Evolutionary conservation across 1,140 invertebrate genomes (phyloP), one percentile per base, ranked within the genome.

Genomic region (Drosophila orena): DNA sequence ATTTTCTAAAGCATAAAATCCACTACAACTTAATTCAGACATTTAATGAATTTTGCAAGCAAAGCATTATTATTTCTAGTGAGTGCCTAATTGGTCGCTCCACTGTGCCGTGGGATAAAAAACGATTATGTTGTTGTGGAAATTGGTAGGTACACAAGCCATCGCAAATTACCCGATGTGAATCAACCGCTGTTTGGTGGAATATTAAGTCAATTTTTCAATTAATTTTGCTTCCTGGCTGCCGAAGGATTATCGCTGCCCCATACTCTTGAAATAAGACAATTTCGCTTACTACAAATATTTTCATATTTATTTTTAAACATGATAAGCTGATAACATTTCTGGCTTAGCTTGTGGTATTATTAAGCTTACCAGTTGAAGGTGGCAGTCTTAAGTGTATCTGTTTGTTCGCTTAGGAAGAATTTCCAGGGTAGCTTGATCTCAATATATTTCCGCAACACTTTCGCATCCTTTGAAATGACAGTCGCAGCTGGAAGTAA

Each of bases 171-270:
- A 34, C 10, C 54, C 8, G 54, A 62, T 62, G 22, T 55, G 49
- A 52, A 52, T 52, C 49, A 52, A 52, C 35, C 30, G 30, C 15
- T 52, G 11, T 52, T 35, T 52, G 30, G 4, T 3, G 6, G 37
- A 27, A 62, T 62, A 59, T 62, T 59, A 62, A 38, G 37, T 43
- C 30, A 40, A 62, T 59, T 42, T 61, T 42, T 30, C 53, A 58
- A 2, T 59, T 62, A 56, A 42, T 42, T 61, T 12, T 22, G 14
- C 17, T 42, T 42, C 6, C 10, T 22, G 14, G 14, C 3, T 15
- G 17, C 15, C 1, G 7, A 3, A 15, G 15, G 15, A 35, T 35
- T n/a, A 20, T 12, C 30, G 30, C 35, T 12, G 24, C 4, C 47
- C 15, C 15, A 20, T 17, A 0, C 30, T 15, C 3, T 3, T 0